Base-by-base conservation (phyloP, 2,797 vertebrate species). In the Eremophila alpestris region DNA sequence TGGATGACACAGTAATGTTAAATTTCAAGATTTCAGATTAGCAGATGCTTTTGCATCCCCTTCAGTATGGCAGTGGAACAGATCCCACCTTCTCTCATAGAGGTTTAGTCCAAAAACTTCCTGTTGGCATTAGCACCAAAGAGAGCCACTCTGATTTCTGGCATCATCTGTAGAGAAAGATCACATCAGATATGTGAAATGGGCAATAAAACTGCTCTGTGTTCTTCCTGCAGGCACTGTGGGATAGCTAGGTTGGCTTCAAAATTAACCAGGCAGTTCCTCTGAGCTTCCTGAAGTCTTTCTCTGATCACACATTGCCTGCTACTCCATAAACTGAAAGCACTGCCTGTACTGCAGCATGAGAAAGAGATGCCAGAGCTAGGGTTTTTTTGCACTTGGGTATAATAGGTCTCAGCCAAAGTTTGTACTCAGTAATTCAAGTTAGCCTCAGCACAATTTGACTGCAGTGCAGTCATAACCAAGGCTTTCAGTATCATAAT, bases 51-150 rank as follows among this genome's bases (percentile, higher is more conserved):
- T 86, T 80, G 92, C 79, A 92, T 94, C 85, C 94, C 95, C 68
- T 84, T 96, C 87, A 94, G 63, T 69, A 89, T 89, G 92, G 85
- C 91, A 94, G 83, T 76, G 87, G 94, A 96, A 96, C 26, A 87
- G 87, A 91, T 70, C 79, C 96, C 95, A 96, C 88, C 86, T 96
- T 92, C n/a, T 67, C 68, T 89, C 87, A 58, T 20, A 41, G 74
- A 88, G 65, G 60, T 73, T 98, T 98, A 99, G 98, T 99, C 99
- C 98, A 98, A 91, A 97, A 99, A 99, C 96, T 98, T 99, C 95
- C 99, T 98, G 95, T 99, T 99, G 93, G 97, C 98, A 96, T 99
- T 99, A 89, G 98, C 98, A 74, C 99, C 99, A 79, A 99, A 99
- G 92, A 99, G 97, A 79, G 97, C 97, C 93, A 98, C 98, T 97